These are phyloP conservation scores for Gryllus longicercus DNA, from an alignment of 2,888 invertebrate species.

Conservation along the genomic window DNA sequence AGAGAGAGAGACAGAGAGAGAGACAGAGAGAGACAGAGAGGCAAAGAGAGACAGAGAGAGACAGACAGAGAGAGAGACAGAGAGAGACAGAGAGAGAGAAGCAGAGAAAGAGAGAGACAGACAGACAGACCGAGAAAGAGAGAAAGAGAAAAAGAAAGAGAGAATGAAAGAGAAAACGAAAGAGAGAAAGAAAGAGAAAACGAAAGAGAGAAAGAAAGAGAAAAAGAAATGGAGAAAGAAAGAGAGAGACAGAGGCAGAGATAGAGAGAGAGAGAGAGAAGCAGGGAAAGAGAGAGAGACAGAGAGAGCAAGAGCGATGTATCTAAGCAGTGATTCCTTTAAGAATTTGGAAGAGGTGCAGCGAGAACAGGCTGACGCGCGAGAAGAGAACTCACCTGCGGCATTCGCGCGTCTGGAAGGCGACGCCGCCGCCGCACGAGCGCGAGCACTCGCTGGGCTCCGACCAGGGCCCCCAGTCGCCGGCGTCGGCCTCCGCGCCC, in stretches of 20 bases:
- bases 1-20: background rate
- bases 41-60: background rate
- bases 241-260: background rate
- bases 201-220: background rate
- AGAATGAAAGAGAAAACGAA: too few relatives aligned
- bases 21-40: background rate
- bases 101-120: slow-evolving; percentile 17
- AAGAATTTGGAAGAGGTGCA: background rate
- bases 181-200: background rate
- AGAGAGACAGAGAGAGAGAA: slow-evolving; percentile 19
- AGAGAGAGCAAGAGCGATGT: too few relatives aligned
- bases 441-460: slow-evolving; percentile 80
- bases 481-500: slow-evolving; percentile 59
- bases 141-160: background rate
- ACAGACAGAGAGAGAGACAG: background rate
- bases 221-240: background rate
- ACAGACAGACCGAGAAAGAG: background rate
- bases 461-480: slow-evolving; percentile 82
- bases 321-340: background rate
- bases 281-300: too few relatives aligned
- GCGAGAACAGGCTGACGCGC: background rate
- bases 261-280: too few relatives aligned
- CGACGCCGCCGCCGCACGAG: slow-evolving; percentile 90
- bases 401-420: slow-evolving; percentile 78
- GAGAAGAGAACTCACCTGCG: slow-evolving; percentile 54